Evolutionary conservation across 2,888 invertebrate genomes (phyloP), one percentile per base, ranked within the genome.

Genomic region (Cantharis nigra): DNA sequence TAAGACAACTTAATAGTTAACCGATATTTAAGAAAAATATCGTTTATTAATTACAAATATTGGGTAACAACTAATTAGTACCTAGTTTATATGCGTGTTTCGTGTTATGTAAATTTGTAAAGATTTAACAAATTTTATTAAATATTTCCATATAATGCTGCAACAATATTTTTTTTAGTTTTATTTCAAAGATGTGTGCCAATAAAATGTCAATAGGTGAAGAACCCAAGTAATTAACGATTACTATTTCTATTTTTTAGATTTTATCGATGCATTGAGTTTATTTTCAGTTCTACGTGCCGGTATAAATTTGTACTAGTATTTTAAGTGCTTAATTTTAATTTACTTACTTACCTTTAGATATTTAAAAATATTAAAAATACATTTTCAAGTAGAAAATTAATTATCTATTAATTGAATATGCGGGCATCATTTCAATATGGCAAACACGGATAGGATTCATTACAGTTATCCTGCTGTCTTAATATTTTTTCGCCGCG

Each of bases 191-290:
- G 79, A 76, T 30, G 49, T 73, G 63, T 74, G 81, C 81, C 81
- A 81, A 81, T 30, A 69, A 69, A 65, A 71, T 77, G 81, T 73
- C 81, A 81, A 81, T 81, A 81, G 81, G 80, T 81, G 80, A 81
- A 80, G 76, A 70, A 78, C 79, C 71, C 70, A 33, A 26, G 65
- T 64, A 74, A 49, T 49, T 49, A 49, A 80, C 67, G 80, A 78
- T 77, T 20, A 76, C 79, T 79, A 79, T 81, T 81, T 81, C 79
- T 79, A 80, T 80, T 79, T 80, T 80, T 80, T 77, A 75, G 80
- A 80, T 81, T 80, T 80, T 74, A 77, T 77, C 73, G 73, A 76
- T 76, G 70, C 76, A 70, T 73, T 67, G 16, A 70, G 77, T 70
- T 79, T 67, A 67, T 23, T 23, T 67, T 67, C 20, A 67, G 65